A percentile compares a stretch with the other conserved stretches of the same genome.
Evolutionary conservation across 2,797 vertebrate species (phyloP).

Genomic region (Etheostoma perlongum): DNA sequence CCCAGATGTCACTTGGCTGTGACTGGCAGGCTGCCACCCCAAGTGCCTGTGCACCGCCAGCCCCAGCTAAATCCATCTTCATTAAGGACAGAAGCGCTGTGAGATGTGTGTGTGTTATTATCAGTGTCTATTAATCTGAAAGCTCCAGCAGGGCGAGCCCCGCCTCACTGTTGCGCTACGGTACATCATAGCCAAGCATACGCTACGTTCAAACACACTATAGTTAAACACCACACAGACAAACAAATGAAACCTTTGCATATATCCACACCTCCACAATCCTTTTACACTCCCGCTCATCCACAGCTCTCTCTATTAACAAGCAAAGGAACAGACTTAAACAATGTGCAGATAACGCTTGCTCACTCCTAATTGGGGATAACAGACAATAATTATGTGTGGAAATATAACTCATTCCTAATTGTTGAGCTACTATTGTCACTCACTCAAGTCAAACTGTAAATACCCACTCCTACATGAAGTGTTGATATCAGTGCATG

Average conservation of each 20-base stretch:
- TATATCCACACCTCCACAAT: slow-evolving; percentile 14
- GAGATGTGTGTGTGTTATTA: slow-evolving; percentile 81
- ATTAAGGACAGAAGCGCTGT: slow-evolving; percentile 75
- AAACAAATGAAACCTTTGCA: slow-evolving; percentile 14
- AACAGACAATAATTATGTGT: slow-evolving; percentile 61
- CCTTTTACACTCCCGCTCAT: slow-evolving; percentile 18
- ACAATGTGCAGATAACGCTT: slow-evolving; percentile 58
- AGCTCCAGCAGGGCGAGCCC: slow-evolving; percentile 74
- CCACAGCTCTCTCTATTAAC: slow-evolving; percentile 37
- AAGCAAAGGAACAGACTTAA: slow-evolving; percentile 48
- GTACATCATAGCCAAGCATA: slow-evolving; percentile 38
- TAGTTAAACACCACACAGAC: not conserved
- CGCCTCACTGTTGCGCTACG: slow-evolving; percentile 53
- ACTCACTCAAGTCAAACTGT: slow-evolving; percentile 48
- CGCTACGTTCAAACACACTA: slow-evolving; percentile 35
- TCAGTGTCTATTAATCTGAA: slow-evolving; percentile 82
- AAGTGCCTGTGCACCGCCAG: slow-evolving; percentile 66
- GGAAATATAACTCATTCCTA: slow-evolving; percentile 48
- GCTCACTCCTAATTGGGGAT: slow-evolving; percentile 47
- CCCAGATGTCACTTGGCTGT: slow-evolving; percentile 77
- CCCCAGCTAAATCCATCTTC: slow-evolving; percentile 81
- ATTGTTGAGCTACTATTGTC: slow-evolving; percentile 53
- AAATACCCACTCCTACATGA: slow-evolving; percentile 17
- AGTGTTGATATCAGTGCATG: slow-evolving; percentile 29
- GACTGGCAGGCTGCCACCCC: slow-evolving; percentile 82